Percentiles rank a stretch among this genome's conserved stretches.
Conservation (phyloP, 2,888 invertebrate genomes). For the Drosophila diplacantha region DNA sequence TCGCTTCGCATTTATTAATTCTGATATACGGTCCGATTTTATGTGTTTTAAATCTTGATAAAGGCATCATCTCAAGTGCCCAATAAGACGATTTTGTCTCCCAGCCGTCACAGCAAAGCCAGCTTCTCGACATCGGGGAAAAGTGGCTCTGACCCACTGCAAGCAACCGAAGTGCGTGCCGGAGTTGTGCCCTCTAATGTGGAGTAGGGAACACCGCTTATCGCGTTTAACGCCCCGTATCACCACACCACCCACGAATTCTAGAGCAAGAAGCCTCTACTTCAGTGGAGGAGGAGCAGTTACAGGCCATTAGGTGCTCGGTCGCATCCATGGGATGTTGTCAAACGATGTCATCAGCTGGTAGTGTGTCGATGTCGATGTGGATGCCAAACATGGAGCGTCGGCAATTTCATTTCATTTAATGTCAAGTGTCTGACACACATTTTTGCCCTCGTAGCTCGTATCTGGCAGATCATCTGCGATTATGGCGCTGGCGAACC, state of each 20-base stretch:
- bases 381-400: conserved; percentile 35
- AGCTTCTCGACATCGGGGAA: conserved; percentile 4
- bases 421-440: conserved; percentile 60
- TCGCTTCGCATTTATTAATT: conserved; percentile 46
- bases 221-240: conserved; percentile 58
- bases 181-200: conserved; percentile 4
- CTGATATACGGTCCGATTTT: conserved; percentile 38
- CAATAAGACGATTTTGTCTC: not conserved
- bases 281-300: conserved; percentile 29
- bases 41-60: not conserved
- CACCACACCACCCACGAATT: conserved; percentile 24
- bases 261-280: conserved; percentile 14
- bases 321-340: conserved; percentile 45
- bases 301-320: conserved; percentile 63
- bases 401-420: conserved; percentile 63
- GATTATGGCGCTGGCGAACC: conserved; percentile 31
- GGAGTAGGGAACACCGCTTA: conserved; percentile 47
- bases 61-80: not conserved
- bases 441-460: conserved; percentile 16
- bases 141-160: conserved; percentile 6
- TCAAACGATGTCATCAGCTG: conserved; percentile 68
- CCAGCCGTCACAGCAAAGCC: not conserved
- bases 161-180: not conserved
- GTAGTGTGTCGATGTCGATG: conserved; percentile 29
- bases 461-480: conserved; percentile 43